Percentiles rank a stretch among this genome's conserved stretches.
These are phyloP conservation scores for Lampris incognitus DNA, from an alignment of 2,113 vertebrate species.

Conservation along the genomic window DNA sequence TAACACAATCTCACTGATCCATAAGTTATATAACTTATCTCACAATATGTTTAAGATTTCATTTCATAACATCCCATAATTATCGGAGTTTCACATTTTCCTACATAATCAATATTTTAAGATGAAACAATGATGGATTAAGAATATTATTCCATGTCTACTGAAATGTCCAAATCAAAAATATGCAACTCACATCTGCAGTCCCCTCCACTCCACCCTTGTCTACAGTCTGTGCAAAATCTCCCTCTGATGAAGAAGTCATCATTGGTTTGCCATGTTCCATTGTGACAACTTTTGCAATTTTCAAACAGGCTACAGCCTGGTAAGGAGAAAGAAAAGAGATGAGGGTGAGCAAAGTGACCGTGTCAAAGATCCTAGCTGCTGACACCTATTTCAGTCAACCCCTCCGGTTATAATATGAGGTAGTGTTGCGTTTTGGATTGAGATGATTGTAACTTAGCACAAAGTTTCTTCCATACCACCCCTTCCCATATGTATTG, in stretches of 20 bases:
- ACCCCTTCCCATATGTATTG: background rate
- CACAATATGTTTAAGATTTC: too few species aligned
- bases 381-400: too few species aligned
- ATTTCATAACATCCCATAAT: too few species aligned
- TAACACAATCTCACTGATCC: too few species aligned
- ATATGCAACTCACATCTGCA: conserved; percentile 89
- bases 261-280: conserved; percentile 89
- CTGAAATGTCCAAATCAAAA: background rate
- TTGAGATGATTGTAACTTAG: background rate
- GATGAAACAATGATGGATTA: background rate
- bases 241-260: conserved; percentile 91
- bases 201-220: conserved; percentile 93
- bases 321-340: conserved; percentile 24
- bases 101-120: too few species aligned
- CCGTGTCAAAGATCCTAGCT: background rate
- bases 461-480: background rate
- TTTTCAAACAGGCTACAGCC: conserved; percentile 92
- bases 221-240: conserved; percentile 89
- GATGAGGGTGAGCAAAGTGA: background rate
- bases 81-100: too few species aligned
- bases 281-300: conserved; percentile 91
- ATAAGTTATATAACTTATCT: too few species aligned
- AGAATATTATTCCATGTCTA: background rate
- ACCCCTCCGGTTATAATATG: too few species aligned
- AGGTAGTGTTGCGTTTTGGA: background rate